phyloP scores from a whole-genome alignment of 92 coral and sea anemone genomes.

The Pocillopora meandrina region DNA sequence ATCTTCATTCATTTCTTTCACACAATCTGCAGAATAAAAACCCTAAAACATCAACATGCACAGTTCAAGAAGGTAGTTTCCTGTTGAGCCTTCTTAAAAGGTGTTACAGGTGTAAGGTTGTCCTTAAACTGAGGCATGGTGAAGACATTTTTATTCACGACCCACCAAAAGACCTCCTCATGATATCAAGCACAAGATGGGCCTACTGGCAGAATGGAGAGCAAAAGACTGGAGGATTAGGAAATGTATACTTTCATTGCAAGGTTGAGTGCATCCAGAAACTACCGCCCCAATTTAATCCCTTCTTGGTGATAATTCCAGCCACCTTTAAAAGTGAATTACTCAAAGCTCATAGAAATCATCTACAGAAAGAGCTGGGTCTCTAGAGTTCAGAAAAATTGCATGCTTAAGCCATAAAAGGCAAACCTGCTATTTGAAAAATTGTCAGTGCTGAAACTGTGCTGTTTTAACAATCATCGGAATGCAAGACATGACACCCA shows the following conservation, averaged over 20 bases:
- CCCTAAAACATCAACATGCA: no score
- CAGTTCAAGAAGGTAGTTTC: not conserved
- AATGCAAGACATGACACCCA: no score
- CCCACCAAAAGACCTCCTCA: not conserved
- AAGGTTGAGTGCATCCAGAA: not conserved
- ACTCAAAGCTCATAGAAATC: not conserved
- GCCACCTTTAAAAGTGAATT: not conserved
- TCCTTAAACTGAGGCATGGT: not conserved
- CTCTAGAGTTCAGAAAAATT: not conserved
- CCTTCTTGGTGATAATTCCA: not conserved
- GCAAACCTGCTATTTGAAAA: no score
- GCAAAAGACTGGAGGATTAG: not conserved
- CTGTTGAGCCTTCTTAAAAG: slow-evolving; percentile 9
- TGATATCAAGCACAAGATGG: not conserved
- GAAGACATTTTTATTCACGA: not conserved
- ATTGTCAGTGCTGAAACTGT: no score
- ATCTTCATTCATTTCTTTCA: no score
- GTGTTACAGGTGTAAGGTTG: slow-evolving; percentile 13
- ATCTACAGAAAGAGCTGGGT: not conserved
- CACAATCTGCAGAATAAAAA: no score
- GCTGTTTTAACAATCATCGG: no score
- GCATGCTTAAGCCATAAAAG: no score
- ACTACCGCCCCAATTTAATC: not conserved
- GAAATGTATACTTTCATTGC: not conserved
- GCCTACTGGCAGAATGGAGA: not conserved